Conservation (phyloP, 2,888 invertebrate species). For the Hermaeophaga mercurialis region DNA sequence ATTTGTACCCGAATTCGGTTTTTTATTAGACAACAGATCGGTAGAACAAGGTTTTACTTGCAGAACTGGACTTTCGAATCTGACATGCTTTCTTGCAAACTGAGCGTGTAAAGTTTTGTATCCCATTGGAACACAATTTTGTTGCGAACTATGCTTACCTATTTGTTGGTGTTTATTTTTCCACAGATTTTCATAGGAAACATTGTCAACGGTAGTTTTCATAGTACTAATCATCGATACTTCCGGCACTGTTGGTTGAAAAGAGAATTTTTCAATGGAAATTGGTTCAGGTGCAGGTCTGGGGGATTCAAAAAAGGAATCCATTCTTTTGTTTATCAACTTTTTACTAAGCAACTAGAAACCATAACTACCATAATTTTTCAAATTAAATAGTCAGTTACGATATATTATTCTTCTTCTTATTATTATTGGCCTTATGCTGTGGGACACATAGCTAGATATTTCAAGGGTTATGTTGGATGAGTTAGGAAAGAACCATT, state of each 20-base stretch:
- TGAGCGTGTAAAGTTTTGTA: constrained; percentile 23
- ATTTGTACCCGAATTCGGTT: constrained; percentile 2
- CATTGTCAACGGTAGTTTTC: constrained; percentile 26
- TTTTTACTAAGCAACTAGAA: no score
- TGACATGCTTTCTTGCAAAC: constrained; percentile 50
- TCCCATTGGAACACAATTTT: constrained; percentile 19
- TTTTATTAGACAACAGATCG: constrained; percentile 31
- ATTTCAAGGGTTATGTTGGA: no score
- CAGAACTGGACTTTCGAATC: constrained; percentile 49
- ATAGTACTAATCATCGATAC: constrained; percentile 49
- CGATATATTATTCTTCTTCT: no score
- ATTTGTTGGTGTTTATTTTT: constrained; percentile 39
- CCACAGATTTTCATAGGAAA: constrained; percentile 45
- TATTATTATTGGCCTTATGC: no score
- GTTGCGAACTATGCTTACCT: constrained; percentile 4
- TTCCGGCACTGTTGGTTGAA: constrained; percentile 51
- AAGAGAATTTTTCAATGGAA: constrained; percentile 28
- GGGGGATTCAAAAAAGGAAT: constrained; percentile 54
- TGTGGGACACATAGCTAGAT: no score
- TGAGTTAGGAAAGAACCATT: no score
- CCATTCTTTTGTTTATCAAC: constrained; percentile 48
- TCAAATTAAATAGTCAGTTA: no score
- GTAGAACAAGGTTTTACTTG: constrained; percentile 29
- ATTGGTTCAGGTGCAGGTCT: constrained; percentile 48
- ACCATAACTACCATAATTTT: no score